Evolutionary conservation across 2,888 invertebrate species (phyloP).

Genomic region (Drosophila suboccidentalis): DNA sequence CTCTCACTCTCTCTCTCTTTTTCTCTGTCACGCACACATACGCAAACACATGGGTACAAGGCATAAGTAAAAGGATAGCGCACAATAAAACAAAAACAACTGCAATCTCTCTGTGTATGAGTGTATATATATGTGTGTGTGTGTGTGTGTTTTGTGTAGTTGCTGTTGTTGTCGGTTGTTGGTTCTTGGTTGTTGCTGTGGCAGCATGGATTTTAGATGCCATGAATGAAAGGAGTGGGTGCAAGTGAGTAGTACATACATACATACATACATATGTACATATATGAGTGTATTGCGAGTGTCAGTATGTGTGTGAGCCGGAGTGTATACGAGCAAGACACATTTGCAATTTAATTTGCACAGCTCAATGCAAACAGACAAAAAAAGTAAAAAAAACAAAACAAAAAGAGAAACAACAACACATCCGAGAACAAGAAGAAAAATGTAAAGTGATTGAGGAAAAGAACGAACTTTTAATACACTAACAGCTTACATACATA

Average conservation of each 20-base stretch:
- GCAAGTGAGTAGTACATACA: constrained; percentile 7
- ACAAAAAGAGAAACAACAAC: constrained; percentile 4
- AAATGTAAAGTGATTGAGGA: constrained; percentile 2
- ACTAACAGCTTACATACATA: too few species aligned
- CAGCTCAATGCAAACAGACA: constrained; percentile 60
- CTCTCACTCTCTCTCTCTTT: not conserved
- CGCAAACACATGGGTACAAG: constrained; percentile 12
- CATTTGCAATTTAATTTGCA: constrained; percentile 70
- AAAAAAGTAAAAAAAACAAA: constrained; percentile 20
- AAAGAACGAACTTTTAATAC: constrained; percentile 9
- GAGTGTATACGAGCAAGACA: constrained; percentile 31
- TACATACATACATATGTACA: too few species aligned
- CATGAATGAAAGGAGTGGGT: constrained; percentile 45
- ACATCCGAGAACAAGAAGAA: not conserved
- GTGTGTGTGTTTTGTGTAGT: constrained; percentile 11
- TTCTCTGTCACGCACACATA: not conserved
- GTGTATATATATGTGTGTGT: constrained; percentile 8
- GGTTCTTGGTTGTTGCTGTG: constrained; percentile 38
- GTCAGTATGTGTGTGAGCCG: constrained; percentile 10
- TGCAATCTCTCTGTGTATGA: constrained; percentile 36
- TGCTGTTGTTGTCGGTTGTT: constrained; percentile 30
- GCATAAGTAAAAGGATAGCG: constrained; percentile 60
- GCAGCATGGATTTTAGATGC: constrained; percentile 45
- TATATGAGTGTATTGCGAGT: not conserved
- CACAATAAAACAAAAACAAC: constrained; percentile 53